Evolutionary conservation across 2,113 vertebrate species (phyloP).

Genomic region (Xyrauchen texanus): DNA sequence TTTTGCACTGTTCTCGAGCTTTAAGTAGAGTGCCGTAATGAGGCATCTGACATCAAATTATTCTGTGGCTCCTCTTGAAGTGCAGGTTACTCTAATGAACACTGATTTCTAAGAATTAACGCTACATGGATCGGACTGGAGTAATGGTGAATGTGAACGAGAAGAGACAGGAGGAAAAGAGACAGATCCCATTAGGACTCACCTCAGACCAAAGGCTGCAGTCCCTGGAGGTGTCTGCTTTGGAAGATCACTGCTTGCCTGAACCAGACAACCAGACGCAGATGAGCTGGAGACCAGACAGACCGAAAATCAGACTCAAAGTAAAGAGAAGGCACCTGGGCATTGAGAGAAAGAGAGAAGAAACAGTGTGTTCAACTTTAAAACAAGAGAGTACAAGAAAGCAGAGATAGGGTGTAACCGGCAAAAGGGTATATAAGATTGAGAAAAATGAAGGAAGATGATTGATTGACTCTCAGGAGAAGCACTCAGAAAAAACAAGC

Average conservation of each 20-base stretch:
- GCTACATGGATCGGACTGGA: neutral
- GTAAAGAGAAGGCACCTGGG: conserved; percentile 47
- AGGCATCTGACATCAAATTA: conserved; percentile 42
- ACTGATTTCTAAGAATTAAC: conserved; percentile 44
- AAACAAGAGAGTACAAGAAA: conserved; percentile 43
- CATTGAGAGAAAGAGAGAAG: conserved; percentile 30
- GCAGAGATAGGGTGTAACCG: neutral
- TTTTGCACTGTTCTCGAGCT: conserved; percentile 26
- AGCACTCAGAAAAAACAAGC: neutral
- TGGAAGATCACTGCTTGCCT: conserved; percentile 9
- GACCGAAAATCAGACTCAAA: conserved; percentile 5
- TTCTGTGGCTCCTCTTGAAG: conserved; percentile 29
- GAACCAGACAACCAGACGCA: neutral
- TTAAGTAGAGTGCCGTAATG: conserved; percentile 38
- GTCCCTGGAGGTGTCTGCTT: conserved; percentile 7
- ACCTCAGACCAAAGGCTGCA: conserved; percentile 15
- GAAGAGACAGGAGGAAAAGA: conserved; percentile 15
- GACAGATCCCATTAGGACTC: neutral
- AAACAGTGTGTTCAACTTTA: conserved; percentile 30
- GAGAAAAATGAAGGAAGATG: neutral
- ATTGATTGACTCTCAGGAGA: neutral
- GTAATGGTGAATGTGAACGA: neutral
- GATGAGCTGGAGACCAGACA: conserved; percentile 6
- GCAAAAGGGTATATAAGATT: no score
- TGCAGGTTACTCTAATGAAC: conserved; percentile 36